Conservation (phyloP, 2,113 vertebrate species). For the Perccottus glenii region DNA sequence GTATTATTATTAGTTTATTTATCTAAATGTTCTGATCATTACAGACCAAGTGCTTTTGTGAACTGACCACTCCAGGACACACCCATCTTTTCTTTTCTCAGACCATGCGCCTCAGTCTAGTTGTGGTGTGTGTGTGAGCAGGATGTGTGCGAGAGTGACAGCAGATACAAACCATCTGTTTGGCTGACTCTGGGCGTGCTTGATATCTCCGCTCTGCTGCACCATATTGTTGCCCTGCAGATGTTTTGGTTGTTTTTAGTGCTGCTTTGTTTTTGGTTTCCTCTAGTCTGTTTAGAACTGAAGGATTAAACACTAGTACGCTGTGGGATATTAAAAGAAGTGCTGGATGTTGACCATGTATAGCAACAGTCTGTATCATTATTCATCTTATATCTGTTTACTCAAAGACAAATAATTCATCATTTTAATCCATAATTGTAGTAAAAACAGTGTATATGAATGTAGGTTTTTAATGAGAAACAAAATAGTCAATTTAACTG, state of each 20-base stretch:
- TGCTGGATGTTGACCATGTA: constrained; percentile 34
- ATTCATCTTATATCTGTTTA: constrained; percentile 13
- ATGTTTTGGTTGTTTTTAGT: constrained; percentile 75
- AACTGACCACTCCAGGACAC: neutral
- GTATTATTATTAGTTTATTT: too few relatives aligned
- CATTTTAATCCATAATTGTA: too few relatives aligned
- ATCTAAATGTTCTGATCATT: too few relatives aligned
- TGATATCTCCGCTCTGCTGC: constrained; percentile 36
- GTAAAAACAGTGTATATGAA: too few relatives aligned
- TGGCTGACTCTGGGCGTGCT: constrained; percentile 51
- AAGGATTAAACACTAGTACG: constrained; percentile 59
- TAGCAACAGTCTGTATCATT: constrained; percentile 33
- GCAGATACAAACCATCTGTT: constrained; percentile 74
- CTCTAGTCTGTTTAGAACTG: constrained; percentile 63
- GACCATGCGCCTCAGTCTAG: neutral
- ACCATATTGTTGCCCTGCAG: constrained; percentile 52
- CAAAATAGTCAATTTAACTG: too few relatives aligned
- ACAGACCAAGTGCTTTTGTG: too few relatives aligned
- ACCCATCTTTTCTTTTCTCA: neutral
- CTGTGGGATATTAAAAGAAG: constrained; percentile 54
- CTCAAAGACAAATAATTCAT: too few relatives aligned
- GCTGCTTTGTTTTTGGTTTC: constrained; percentile 70
- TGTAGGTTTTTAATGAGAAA: too few relatives aligned
- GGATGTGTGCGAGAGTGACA: constrained; percentile 62
- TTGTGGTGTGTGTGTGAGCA: constrained; percentile 22